These are phyloP conservation scores for Sinosuthora webbiana DNA, from an alignment of 2,113 vertebrate species.

Conservation along the genomic window DNA sequence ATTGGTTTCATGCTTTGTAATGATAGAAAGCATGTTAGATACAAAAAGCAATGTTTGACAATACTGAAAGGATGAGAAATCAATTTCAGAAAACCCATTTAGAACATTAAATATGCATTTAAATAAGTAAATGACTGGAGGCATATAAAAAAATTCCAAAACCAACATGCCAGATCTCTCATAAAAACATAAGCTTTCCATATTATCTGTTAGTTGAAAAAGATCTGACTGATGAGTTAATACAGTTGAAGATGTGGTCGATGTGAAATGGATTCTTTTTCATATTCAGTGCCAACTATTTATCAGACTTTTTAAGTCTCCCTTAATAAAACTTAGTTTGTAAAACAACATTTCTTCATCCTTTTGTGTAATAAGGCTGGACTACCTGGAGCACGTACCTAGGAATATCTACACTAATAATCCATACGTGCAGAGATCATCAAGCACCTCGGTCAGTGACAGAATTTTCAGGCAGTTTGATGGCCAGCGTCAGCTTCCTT, in stretches of 20 bases:
- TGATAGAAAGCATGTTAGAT: not conserved
- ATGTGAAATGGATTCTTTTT: not conserved
- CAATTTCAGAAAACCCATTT: not conserved
- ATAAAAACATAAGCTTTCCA: not conserved
- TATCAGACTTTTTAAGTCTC: not conserved
- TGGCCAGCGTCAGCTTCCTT: not conserved
- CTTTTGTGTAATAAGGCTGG: not conserved
- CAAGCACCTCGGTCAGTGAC: fast-evolving
- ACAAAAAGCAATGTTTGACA: not conserved
- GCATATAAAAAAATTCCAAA: not conserved
- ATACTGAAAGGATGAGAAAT: not conserved
- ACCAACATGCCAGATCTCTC: not conserved
- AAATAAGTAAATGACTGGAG: not conserved
- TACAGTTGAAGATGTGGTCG: not conserved
- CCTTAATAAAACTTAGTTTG: not conserved
- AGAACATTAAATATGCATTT: not conserved
- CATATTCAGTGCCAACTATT: not conserved
- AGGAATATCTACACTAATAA: not conserved
- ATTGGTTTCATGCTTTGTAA: not conserved
- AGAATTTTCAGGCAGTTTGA: not conserved
- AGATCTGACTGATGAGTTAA: not conserved
- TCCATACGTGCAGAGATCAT: not conserved
- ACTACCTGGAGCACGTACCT: not conserved
- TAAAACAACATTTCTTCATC: not conserved
- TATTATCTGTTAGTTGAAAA: not conserved